Conservation (phyloP, 2,888 invertebrate species). For the Danaus chrysippus region DNA sequence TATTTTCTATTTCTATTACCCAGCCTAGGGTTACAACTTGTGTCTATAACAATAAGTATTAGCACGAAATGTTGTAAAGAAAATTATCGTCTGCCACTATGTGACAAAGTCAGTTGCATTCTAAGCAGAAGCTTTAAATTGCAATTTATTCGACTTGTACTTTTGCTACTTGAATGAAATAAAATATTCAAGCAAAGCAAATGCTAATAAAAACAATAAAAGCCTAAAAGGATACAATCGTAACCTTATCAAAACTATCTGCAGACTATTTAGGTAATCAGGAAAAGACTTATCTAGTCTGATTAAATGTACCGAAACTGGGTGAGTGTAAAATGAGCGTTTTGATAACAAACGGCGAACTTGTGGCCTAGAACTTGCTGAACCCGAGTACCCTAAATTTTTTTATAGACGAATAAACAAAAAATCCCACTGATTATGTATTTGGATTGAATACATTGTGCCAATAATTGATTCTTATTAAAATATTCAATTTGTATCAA, state of each 20-base stretch:
- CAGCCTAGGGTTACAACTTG: conserved; percentile 55
- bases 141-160: too few relatives aligned
- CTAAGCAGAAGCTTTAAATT: too few relatives aligned
- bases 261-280: conserved; percentile 28
- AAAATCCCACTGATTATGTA: conserved; percentile 13
- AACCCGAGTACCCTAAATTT: conserved; percentile 70
- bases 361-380: conserved; percentile 74
- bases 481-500: neutral
- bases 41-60: conserved; percentile 49
- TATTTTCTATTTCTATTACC: conserved; percentile 75
- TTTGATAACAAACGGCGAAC: conserved; percentile 54
- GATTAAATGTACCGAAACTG: conserved; percentile 39
- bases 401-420: conserved; percentile 8
- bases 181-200: too few relatives aligned
- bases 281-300: conserved; percentile 37
- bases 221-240: neutral
- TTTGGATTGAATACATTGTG: neutral
- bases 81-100: neutral
- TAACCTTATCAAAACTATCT: conserved; percentile 8
- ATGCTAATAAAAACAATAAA: conserved; percentile 19
- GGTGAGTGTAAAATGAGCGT: conserved; percentile 41
- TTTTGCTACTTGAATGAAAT: too few relatives aligned
- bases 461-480: neutral
- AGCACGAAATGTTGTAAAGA: conserved; percentile 3
- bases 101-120: too few relatives aligned